A percentile compares a stretch with the other conserved stretches of the same genome.
Evolutionary conservation across 2,888 invertebrate species (phyloP).

Genomic region (Pegoplata infirma): DNA sequence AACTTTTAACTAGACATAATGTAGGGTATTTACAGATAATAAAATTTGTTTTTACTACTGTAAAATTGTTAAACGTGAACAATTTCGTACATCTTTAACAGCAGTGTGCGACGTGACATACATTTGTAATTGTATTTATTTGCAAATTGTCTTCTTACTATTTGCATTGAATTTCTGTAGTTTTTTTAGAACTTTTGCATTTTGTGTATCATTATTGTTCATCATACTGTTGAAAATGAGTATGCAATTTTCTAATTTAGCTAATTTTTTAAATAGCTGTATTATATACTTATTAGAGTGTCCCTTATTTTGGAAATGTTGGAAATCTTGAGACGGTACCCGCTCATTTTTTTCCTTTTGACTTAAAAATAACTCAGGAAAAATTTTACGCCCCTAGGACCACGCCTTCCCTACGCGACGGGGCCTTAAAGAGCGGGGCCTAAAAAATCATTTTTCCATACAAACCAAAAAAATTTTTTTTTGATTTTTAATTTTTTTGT

Average conservation of each 20-base stretch:
- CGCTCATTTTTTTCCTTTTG: no score
- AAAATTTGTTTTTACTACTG: slow-evolving; percentile 13
- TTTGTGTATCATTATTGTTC: slow-evolving; percentile 39
- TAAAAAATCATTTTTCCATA: no score
- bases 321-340: no score
- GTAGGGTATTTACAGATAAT: neutral
- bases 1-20: no score
- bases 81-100: slow-evolving; percentile 46
- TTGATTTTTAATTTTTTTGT: no score
- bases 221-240: slow-evolving; percentile 19
- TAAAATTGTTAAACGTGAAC: slow-evolving; percentile 48
- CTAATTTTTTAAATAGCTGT: slow-evolving; percentile 49
- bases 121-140: slow-evolving; percentile 51
- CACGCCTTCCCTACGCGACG: no score
- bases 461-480: no score
- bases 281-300: no score
- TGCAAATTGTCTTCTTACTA: slow-evolving; percentile 1
- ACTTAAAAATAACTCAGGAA: no score
- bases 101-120: slow-evolving; percentile 54
- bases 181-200: slow-evolving; percentile 36
- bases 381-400: no score
- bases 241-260: slow-evolving; percentile 47
- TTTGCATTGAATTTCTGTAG: slow-evolving; percentile 27
- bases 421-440: no score
- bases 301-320: no score